These are phyloP conservation scores for Zootoca vivipara DNA, from an alignment of 2,113 vertebrate species.

Conservation along the genomic window DNA sequence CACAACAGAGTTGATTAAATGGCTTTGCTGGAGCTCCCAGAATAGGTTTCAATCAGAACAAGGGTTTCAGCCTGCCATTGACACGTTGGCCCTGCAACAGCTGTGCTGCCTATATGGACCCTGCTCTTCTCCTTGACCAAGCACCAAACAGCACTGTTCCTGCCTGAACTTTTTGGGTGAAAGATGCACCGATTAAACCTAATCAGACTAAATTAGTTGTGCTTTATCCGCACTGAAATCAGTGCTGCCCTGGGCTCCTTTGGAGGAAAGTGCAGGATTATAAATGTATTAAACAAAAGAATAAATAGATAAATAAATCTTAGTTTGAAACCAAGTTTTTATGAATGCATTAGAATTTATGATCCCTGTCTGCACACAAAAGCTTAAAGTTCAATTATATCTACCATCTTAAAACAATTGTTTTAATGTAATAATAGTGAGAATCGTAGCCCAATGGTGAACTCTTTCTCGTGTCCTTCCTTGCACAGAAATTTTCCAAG, in stretches of 20 bases:
- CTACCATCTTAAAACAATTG: neutral
- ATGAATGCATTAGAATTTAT: neutral
- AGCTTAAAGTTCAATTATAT: neutral
- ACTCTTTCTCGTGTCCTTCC: neutral
- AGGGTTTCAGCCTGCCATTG: neutral
- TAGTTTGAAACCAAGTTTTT: neutral
- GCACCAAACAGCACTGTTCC: neutral
- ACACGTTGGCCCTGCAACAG: neutral
- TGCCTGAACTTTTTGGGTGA: neutral
- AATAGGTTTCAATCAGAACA: neutral
- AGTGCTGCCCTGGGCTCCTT: no score
- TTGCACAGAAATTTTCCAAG: neutral
- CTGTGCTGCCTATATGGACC: neutral
- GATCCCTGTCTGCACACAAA: neutral
- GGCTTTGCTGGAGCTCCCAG: neutral
- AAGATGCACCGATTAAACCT: neutral
- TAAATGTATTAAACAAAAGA: no score
- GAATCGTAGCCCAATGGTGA: no score
- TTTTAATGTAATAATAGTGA: neutral
- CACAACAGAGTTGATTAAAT: neutral
- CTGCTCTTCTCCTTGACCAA: neutral
- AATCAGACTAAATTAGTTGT: no score
- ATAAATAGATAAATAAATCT: no score
- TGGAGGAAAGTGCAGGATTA: no score
- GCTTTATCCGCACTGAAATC: no score